These are phyloP conservation scores for Corythornis cristatus DNA, from an alignment of 2,113 vertebrate genomes.

Conservation along the genomic window DNA sequence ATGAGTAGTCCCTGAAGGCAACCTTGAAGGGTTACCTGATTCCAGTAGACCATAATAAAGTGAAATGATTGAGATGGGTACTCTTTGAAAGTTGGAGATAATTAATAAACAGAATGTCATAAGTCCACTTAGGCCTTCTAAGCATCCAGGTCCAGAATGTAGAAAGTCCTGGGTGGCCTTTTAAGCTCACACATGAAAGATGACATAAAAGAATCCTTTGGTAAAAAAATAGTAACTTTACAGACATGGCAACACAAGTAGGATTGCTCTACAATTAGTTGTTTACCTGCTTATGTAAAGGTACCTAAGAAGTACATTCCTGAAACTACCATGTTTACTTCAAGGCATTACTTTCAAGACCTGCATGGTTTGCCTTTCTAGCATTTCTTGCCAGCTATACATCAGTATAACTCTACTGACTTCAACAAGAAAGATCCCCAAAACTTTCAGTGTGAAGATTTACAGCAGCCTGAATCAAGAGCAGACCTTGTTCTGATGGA, in stretches of 20 bases:
- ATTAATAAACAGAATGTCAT: background rate
- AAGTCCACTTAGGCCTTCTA: background rate
- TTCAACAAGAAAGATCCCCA: background rate
- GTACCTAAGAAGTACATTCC: background rate
- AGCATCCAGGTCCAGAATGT: background rate
- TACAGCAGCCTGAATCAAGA: background rate
- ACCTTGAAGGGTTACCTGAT: background rate
- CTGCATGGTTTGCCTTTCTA: background rate
- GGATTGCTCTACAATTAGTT: background rate
- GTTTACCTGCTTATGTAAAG: background rate
- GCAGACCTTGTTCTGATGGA: background rate
- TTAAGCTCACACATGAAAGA: background rate
- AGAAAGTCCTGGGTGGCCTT: background rate
- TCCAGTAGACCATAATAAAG: background rate
- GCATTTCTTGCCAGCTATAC: background rate
- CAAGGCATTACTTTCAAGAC: background rate
- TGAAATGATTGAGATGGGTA: background rate
- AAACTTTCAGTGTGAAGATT: background rate
- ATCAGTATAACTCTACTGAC: background rate
- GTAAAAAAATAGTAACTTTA: background rate
- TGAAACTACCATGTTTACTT: background rate
- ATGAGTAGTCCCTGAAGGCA: background rate
- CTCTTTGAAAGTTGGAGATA: background rate
- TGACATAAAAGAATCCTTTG: background rate
- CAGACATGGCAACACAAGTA: background rate